Evolutionary conservation across 2,797 vertebrate genomes (phyloP).

Genomic region (Graptemys geographica): DNA sequence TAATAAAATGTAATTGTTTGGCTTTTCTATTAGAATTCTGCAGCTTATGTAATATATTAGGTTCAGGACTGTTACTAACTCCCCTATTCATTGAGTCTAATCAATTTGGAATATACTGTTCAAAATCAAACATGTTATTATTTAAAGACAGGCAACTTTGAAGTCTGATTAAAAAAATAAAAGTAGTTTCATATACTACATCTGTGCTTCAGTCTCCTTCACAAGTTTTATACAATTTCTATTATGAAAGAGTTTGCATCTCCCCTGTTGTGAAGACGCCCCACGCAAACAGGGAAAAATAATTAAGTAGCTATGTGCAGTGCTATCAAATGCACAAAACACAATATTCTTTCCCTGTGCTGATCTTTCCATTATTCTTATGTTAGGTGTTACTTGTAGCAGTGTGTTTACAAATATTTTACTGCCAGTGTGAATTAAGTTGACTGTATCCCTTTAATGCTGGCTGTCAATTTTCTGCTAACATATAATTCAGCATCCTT

Average conservation of each 20-base stretch:
- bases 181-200: background rate
- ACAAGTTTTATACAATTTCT: conserved; percentile 15
- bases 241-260: conserved; percentile 42
- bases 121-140: conserved; percentile 52
- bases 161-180: background rate
- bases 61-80: conserved; percentile 45
- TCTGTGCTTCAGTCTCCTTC: background rate
- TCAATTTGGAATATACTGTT: conserved; percentile 59
- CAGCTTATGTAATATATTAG: background rate
- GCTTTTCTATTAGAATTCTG: conserved; percentile 3
- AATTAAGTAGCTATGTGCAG: background rate
- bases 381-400: conserved; percentile 9
- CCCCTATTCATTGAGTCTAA: conserved; percentile 42
- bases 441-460: conserved; percentile 27
- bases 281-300: conserved; percentile 17
- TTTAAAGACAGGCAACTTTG: conserved; percentile 51
- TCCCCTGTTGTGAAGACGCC: conserved; percentile 23
- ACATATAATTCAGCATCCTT: conserved; percentile 52
- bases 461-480: conserved; percentile 62
- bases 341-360: too few relatives aligned
- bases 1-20: conserved; percentile 23
- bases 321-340: background rate
- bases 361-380: background rate
- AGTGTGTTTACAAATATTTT: conserved; percentile 5
- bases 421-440: background rate